Conservation (phyloP, 2,113 vertebrate genomes). For the Psittacula cyanocephala region DNA sequence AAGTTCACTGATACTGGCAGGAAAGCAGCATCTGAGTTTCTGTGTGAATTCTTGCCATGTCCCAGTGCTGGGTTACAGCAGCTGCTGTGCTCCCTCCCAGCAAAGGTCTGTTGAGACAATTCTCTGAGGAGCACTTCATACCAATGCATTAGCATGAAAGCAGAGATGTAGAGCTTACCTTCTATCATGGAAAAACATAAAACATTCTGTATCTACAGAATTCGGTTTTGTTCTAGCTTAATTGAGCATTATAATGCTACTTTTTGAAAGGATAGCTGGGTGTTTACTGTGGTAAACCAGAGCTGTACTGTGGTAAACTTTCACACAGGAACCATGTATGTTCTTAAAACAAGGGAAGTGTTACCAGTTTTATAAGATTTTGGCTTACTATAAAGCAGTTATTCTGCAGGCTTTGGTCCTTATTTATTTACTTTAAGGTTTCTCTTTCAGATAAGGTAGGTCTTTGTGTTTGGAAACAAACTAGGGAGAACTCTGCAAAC, state of each 20-base stretch:
- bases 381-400: background rate
- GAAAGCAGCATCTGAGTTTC: background rate
- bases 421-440: conserved; percentile 9
- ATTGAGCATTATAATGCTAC: background rate
- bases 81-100: background rate
- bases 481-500: background rate
- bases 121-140: background rate
- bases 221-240: background rate
- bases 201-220: background rate
- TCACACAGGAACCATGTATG: background rate
- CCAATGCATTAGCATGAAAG: background rate
- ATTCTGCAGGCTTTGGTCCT: background rate
- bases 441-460: background rate
- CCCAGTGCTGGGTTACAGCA: background rate
- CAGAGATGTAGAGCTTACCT: background rate
- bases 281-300: background rate
- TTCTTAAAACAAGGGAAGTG: background rate
- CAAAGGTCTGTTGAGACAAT: background rate
- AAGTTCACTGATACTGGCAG: background rate
- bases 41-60: background rate
- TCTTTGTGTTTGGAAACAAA: background rate
- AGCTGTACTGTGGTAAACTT: background rate
- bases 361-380: background rate
- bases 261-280: background rate
- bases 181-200: background rate